Base-by-base conservation (phyloP, 2,113 vertebrate species). In the Heptranchias perlo region DNA sequence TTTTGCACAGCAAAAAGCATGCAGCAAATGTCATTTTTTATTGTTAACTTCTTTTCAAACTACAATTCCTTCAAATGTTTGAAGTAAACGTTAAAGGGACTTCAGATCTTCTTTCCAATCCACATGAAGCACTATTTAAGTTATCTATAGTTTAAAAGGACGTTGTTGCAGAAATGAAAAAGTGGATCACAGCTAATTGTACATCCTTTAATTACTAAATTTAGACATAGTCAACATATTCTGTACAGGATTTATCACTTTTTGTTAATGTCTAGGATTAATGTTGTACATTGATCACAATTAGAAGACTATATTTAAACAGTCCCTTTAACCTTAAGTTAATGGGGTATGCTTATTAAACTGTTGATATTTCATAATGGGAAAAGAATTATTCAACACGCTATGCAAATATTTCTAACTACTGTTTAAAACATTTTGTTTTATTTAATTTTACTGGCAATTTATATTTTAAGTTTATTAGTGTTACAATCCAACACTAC, bases 321-420 rank as follows among this genome's bases (percentile, higher is more conserved):
- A 99, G 99, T 99, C 99, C 99, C 99, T 99, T 99, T 99, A 99
- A 99, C 99, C 98, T 98, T 98, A 98, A 98, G 98, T 99, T 99
- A 98, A 98, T 98, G 99, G 98, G 98, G 98, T 98, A 98, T 98
- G 98, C 98, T 98, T 99, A 99, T 99, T 99, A 98, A 98, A 98
- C 98, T 98, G 97, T 97, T 98, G 97, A 97, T 97, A 98, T 97
- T 97, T 98, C 98, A 98, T 98, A 98, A 98, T 99, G 99, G 98
- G 98, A 98, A 97, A 98, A 98, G 98, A 99, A 99, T 99, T 99
- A 99, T 99, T 99, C 98, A 98, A 98, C 98, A 99, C 97, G 98
- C 98, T 98, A 98, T 98, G 97, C 98, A 98, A 98, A 98, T 98
- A 98, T 99, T 99, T 98, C 98, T 99, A 97, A 98, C 98, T 99